phyloP scores from a whole-genome alignment of 2,888 invertebrate species.

The Polydesmus complanatus region DNA sequence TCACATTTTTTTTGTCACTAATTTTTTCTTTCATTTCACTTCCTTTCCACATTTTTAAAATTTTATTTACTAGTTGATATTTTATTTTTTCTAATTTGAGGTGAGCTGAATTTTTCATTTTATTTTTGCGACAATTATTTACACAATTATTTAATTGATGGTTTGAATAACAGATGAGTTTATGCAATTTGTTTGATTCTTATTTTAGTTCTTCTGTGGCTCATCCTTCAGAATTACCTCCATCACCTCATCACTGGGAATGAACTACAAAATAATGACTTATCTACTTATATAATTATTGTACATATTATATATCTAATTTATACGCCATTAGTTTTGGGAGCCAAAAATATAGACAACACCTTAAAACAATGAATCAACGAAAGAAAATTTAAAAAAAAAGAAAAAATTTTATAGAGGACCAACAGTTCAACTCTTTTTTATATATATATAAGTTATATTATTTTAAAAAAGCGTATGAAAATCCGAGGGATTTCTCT shows the following conservation, averaged over 20 bases:
- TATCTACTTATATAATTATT: not conserved
- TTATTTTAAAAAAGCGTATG: too few species aligned
- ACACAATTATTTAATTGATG: not conserved
- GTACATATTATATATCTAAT: not conserved
- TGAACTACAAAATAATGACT: conserved; percentile 39
- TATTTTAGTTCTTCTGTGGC: conserved; percentile 86
- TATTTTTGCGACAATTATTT: not conserved
- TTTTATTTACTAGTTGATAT: not conserved
- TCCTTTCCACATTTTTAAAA: not conserved
- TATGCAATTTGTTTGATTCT: conserved; percentile 14
- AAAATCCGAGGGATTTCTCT: too few species aligned
- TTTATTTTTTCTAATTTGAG: not conserved
- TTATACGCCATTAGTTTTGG: too few species aligned
- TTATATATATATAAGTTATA: too few species aligned
- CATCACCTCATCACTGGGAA: conserved; percentile 97
- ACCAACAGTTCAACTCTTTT: too few species aligned
- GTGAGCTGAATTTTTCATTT: not conserved
- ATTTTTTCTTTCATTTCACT: too few species aligned
- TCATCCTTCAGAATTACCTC: conserved; percentile 93
- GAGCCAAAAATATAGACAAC: too few species aligned
- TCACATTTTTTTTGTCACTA: not conserved
- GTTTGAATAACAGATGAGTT: too few species aligned
- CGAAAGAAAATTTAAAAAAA: too few species aligned
- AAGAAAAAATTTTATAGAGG: too few species aligned
- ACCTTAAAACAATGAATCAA: too few species aligned